Evolutionary conservation across 2,113 vertebrate genomes (phyloP).

Genomic region (Cisticola juncidis): DNA sequence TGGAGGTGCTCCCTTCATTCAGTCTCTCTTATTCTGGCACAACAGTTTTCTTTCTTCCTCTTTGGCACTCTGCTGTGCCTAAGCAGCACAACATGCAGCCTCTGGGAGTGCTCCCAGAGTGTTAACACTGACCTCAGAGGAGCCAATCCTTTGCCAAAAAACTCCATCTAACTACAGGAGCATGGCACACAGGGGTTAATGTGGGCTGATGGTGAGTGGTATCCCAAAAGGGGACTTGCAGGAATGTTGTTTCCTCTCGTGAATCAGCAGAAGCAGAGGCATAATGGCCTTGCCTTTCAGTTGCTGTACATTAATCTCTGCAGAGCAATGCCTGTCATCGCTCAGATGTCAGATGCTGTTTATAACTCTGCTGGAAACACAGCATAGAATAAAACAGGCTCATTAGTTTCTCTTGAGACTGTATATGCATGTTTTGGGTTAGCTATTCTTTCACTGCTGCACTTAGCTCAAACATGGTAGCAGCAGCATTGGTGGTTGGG

Average conservation of each 20-base stretch:
- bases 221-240: background rate
- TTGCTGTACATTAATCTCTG: constrained; percentile 16
- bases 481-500: background rate
- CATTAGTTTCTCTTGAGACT: constrained; percentile 29
- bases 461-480: background rate
- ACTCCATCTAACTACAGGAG: background rate
- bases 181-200: background rate
- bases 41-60: background rate
- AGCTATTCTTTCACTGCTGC: background rate
- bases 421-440: background rate
- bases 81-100: background rate
- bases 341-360: constrained; percentile 57
- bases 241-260: background rate
- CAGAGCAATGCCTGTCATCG: background rate
- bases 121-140: background rate
- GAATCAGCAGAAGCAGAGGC: constrained; percentile 2
- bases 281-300: constrained; percentile 28
- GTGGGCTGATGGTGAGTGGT: background rate
- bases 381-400: background rate
- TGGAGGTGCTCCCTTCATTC: background rate
- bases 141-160: background rate
- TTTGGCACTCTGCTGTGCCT: background rate
- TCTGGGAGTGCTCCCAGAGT: background rate
- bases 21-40: background rate
- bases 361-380: constrained; percentile 28